Percentiles rank a stretch among this genome's conserved stretches.
Evolutionary conservation across 2,113 vertebrate species (phyloP).

Genomic region (Leucopsar rothschildi): DNA sequence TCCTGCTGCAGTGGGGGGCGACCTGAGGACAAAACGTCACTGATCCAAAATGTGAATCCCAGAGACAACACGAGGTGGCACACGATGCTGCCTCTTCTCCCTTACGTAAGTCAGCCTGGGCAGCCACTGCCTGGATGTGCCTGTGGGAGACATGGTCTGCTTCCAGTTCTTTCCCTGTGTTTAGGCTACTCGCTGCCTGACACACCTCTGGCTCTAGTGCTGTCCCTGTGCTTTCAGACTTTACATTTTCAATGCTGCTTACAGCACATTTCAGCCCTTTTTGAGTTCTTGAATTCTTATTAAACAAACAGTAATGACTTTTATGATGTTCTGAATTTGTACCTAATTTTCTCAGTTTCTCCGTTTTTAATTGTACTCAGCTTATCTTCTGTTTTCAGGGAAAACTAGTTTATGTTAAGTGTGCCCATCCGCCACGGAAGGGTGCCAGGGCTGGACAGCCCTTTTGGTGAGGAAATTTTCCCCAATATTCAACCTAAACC

Average conservation of each 20-base stretch:
- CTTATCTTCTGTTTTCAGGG: background rate
- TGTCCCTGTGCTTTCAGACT: background rate
- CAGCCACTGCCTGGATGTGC: background rate
- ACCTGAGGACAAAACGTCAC: background rate
- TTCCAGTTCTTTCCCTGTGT: background rate
- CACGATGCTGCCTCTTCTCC: background rate
- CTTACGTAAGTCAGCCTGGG: background rate
- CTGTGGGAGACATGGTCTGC: background rate
- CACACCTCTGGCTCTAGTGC: background rate
- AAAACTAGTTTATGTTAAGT: background rate
- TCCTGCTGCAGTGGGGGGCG: background rate
- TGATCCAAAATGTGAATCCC: background rate
- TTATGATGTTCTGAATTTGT: background rate
- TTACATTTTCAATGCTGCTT: background rate
- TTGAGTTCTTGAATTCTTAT: background rate
- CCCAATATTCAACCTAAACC: background rate
- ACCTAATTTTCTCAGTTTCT: background rate
- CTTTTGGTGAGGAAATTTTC: background rate
- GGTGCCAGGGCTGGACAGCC: background rate
- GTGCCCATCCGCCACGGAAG: background rate
- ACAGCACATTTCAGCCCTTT: background rate
- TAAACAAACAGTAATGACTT: background rate
- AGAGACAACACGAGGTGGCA: slow-evolving; percentile 38
- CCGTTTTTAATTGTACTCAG: background rate
- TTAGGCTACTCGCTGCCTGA: background rate